phyloP scores from a whole-genome alignment of 64 coral and sea anemone species.

The Pocillopora verrucosa region DNA sequence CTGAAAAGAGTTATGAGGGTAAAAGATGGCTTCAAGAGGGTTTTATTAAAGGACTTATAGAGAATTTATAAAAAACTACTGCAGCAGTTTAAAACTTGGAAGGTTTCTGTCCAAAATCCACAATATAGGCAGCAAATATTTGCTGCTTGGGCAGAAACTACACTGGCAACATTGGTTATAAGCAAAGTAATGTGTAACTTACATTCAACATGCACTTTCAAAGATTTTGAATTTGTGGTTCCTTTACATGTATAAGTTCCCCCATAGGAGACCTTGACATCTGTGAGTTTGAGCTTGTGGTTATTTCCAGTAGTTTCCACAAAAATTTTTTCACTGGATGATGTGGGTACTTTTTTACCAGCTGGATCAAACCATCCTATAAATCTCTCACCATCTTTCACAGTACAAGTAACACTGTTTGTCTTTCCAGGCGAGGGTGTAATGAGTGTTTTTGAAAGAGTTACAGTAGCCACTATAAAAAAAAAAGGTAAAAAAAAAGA shows the following conservation, averaged over 20 bases:
- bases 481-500: not conserved
- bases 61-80: too few relatives aligned
- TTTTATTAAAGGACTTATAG: too few relatives aligned
- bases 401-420: not conserved
- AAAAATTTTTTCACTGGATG: not conserved
- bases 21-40: too few relatives aligned
- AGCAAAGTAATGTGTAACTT: not conserved
- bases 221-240: not conserved
- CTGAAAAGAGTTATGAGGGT: too few relatives aligned
- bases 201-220: slow-evolving; percentile 2
- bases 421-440: not conserved
- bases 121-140: too few relatives aligned
- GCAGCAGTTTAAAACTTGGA: too few relatives aligned
- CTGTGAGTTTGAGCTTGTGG: not conserved
- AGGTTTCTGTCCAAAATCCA: too few relatives aligned
- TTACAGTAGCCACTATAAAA: not conserved
- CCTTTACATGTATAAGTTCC: slow-evolving; percentile 38
- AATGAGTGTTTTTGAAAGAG: not conserved
- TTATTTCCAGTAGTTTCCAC: not conserved
- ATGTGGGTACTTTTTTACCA: not conserved
- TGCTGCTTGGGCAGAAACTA: too few relatives aligned
- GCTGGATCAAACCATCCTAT: slow-evolving; percentile 5
- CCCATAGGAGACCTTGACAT: slow-evolving; percentile 6
- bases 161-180: not conserved
- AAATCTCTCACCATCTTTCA: slow-evolving; percentile 19